Percentiles rank a stretch among this genome's conserved stretches.
phyloP scores from a whole-genome alignment of 2,797 vertebrate genomes.

The Poecilia wingei region DNA sequence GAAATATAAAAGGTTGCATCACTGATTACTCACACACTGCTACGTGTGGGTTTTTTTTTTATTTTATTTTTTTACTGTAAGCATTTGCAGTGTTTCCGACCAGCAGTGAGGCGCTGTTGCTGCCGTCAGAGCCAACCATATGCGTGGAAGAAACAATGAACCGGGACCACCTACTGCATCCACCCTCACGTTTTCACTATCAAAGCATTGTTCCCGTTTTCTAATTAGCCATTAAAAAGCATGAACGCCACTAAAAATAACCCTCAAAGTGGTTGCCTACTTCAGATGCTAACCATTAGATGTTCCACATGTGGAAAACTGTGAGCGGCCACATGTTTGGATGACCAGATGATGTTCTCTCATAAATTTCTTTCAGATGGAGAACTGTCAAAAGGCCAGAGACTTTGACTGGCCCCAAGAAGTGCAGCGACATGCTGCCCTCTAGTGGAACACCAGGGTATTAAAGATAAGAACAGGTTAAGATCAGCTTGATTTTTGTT shows the following conservation, averaged over 20 bases:
- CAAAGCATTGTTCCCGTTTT: slow-evolving; percentile 67
- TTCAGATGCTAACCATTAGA: slow-evolving; percentile 63
- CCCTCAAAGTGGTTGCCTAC: slow-evolving; percentile 53
- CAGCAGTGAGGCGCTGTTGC: slow-evolving; percentile 53
- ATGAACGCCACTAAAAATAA: slow-evolving; percentile 59
- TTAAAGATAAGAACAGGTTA: neutral
- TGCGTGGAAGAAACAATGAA: slow-evolving; percentile 56
- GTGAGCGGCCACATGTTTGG: slow-evolving; percentile 14
- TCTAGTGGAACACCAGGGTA: slow-evolving; percentile 37
- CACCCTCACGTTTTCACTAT: slow-evolving; percentile 54
- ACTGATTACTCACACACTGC: slow-evolving; percentile 9
- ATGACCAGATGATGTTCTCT: slow-evolving; percentile 9
- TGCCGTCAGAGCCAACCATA: slow-evolving; percentile 20
- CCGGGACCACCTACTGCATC: slow-evolving; percentile 65
- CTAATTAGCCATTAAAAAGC: slow-evolving; percentile 70
- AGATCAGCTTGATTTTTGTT: neutral
- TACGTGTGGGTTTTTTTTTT: neutral
- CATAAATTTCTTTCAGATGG: slow-evolving; percentile 4
- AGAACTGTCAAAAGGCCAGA: slow-evolving; percentile 4
- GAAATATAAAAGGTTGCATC: neutral
- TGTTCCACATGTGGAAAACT: slow-evolving; percentile 59
- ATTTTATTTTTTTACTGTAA: slow-evolving; percentile 21
- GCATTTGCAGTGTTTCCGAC: slow-evolving; percentile 9
- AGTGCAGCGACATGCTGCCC: slow-evolving; percentile 10
- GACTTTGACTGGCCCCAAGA: neutral